Evolutionary conservation across 2,888 invertebrate genomes (phyloP).

Genomic region (Eilema caniola): DNA sequence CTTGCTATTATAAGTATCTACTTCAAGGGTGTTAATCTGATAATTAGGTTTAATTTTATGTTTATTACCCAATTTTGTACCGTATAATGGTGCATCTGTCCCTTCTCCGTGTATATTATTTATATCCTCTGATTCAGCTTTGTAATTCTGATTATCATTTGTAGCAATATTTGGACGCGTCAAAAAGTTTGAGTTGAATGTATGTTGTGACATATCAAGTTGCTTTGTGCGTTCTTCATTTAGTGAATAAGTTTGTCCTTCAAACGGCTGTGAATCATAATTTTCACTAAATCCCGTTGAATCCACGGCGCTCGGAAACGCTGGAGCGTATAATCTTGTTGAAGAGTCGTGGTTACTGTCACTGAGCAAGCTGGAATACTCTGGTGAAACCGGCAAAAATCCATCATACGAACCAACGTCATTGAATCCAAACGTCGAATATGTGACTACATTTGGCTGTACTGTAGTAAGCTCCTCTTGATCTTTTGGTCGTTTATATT

Average conservation of each 20-base stretch:
- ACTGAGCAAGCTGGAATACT: conserved; percentile 70
- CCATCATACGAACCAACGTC: conserved; percentile 79
- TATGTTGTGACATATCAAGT: conserved; percentile 67
- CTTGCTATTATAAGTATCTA: conserved; percentile 59
- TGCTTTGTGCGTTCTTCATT: conserved; percentile 61
- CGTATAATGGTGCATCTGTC: conserved; percentile 69
- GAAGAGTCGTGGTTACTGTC: conserved; percentile 68
- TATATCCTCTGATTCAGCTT: conserved; percentile 54
- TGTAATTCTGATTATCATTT: conserved; percentile 58
- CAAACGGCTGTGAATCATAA: conserved; percentile 60
- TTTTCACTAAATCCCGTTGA: conserved; percentile 64
- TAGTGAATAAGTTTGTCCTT: conserved; percentile 57
- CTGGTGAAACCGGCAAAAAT: conserved; percentile 79
- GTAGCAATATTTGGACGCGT: conserved; percentile 63
- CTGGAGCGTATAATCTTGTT: conserved; percentile 75
- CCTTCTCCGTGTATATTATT: conserved; percentile 48
- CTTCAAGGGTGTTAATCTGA: conserved; percentile 65
- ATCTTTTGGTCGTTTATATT: conserved; percentile 66
- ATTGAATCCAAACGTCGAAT: conserved; percentile 81
- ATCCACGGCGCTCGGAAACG: conserved; percentile 76
- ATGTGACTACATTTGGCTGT: conserved; percentile 79
- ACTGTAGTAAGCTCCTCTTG: conserved; percentile 70
- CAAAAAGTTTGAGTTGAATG: conserved; percentile 65
- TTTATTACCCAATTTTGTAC: conserved; percentile 73
- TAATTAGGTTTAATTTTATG: conserved; percentile 59